Conservation (phyloP, 2,888 invertebrate genomes). For the Lucinisca nassula region DNA sequence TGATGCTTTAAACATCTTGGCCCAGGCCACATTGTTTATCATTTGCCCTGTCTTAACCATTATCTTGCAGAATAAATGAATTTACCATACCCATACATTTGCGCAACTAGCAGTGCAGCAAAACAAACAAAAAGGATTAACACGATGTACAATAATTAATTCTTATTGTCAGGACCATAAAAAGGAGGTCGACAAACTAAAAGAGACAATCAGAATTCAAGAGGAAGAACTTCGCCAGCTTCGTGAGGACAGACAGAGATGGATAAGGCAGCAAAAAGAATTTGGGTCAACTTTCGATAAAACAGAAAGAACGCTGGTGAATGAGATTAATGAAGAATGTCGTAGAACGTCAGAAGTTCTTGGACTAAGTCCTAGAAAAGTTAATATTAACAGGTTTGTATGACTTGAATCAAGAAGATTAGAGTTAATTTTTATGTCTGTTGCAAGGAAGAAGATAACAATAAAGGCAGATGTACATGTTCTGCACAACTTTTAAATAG, state of each 20-base stretch:
- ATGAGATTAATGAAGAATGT: conserved; percentile 86
- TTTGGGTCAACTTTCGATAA: conserved; percentile 71
- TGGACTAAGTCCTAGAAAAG: conserved; percentile 81
- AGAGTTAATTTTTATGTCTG: too few relatives aligned
- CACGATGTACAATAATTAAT: neutral
- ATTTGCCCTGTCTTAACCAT: too few relatives aligned
- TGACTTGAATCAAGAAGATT: too few relatives aligned
- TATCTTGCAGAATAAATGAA: too few relatives aligned
- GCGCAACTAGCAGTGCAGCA: too few relatives aligned
- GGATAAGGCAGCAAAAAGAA: conserved; percentile 77
- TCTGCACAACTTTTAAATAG: too few relatives aligned
- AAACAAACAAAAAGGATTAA: too few relatives aligned
- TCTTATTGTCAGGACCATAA: conserved; percentile 78
- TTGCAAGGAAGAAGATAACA: too few relatives aligned
- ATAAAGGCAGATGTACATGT: too few relatives aligned
- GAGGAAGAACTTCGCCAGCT: conserved; percentile 81
- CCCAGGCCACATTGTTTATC: too few relatives aligned
- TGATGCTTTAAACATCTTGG: too few relatives aligned
- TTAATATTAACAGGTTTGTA: conserved; percentile 79
- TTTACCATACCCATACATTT: too few relatives aligned
- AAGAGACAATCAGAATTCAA: conserved; percentile 77
- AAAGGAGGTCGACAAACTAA: conserved; percentile 78
- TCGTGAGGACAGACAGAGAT: conserved; percentile 74
- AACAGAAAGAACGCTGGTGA: conserved; percentile 81
- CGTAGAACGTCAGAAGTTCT: conserved; percentile 81